Conservation (phyloP, 2,888 invertebrate species). For the Lithosia quadra region DNA sequence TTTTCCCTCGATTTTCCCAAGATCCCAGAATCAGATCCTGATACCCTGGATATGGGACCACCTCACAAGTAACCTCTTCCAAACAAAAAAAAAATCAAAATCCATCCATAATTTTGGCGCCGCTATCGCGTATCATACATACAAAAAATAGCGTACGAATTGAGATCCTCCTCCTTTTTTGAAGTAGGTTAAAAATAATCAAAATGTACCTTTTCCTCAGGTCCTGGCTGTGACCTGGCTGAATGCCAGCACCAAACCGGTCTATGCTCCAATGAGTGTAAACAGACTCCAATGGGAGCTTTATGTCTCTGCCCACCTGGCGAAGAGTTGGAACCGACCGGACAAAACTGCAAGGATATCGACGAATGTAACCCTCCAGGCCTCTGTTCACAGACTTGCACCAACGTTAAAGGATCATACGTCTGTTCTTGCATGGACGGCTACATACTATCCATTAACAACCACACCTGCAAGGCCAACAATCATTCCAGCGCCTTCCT, state of each 20-base stretch:
- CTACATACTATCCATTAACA: constrained; percentile 92
- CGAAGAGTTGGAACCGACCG: constrained; percentile 91
- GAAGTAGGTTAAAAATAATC: too few relatives aligned
- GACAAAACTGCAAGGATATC: constrained; percentile 91
- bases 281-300: constrained; percentile 95
- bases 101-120: too few relatives aligned
- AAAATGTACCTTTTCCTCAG: constrained; percentile 51
- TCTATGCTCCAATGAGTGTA: constrained; percentile 94
- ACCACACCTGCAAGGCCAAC: constrained; percentile 96
- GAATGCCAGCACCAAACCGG: constrained; percentile 92
- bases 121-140: too few relatives aligned
- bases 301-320: constrained; percentile 96
- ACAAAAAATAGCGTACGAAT: too few relatives aligned
- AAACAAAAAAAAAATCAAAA: too few relatives aligned
- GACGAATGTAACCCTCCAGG: constrained; percentile 97
- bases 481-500: constrained; percentile 97
- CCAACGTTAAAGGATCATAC: constrained; percentile 96
- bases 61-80: too few relatives aligned
- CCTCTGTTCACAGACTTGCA: constrained; percentile 96
- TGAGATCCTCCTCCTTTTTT: too few relatives aligned
- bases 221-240: constrained; percentile 93
- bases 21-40: too few relatives aligned
- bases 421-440: constrained; percentile 95
- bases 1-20: too few relatives aligned
- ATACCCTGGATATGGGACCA: too few relatives aligned